A percentile compares a stretch with the other conserved stretches of the same genome.
Conservation (phyloP, 2,113 vertebrate genomes). For the Cyanoderma ruficeps region DNA sequence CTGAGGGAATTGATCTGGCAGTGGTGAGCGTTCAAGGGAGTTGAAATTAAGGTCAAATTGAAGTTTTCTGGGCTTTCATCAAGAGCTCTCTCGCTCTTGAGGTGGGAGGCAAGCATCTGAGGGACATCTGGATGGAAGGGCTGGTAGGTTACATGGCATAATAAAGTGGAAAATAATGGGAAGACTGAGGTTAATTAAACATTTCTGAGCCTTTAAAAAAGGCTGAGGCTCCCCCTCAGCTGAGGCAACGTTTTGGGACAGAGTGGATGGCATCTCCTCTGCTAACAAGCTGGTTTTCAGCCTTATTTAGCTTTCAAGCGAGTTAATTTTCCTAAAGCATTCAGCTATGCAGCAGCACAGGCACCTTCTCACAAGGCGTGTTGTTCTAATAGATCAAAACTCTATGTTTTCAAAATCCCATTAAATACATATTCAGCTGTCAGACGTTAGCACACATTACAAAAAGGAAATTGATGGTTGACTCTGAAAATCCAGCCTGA, state of each 20-base stretch:
- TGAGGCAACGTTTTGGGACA: background rate
- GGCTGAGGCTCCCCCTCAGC: background rate
- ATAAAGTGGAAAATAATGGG: background rate
- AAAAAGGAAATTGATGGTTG: background rate
- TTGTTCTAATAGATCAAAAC: conserved; percentile 2
- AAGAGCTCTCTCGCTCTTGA: background rate
- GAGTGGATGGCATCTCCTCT: background rate
- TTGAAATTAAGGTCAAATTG: background rate
- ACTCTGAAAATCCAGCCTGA: background rate
- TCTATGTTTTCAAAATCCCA: background rate
- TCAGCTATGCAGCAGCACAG: background rate
- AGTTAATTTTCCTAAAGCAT: background rate
- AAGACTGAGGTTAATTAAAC: background rate
- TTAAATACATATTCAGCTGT: conserved; percentile 20
- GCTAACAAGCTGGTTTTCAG: background rate
- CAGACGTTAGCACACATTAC: background rate
- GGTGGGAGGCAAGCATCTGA: background rate
- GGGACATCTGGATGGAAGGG: background rate
- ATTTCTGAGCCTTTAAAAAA: background rate
- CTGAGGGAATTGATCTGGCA: background rate
- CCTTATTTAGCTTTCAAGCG: background rate
- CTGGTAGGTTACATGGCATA: background rate
- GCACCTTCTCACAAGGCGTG: background rate
- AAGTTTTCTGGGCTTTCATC: background rate
- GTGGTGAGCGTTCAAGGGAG: background rate